Conservation (phyloP, 2,888 invertebrate species). For the Aleiodes alternator region DNA sequence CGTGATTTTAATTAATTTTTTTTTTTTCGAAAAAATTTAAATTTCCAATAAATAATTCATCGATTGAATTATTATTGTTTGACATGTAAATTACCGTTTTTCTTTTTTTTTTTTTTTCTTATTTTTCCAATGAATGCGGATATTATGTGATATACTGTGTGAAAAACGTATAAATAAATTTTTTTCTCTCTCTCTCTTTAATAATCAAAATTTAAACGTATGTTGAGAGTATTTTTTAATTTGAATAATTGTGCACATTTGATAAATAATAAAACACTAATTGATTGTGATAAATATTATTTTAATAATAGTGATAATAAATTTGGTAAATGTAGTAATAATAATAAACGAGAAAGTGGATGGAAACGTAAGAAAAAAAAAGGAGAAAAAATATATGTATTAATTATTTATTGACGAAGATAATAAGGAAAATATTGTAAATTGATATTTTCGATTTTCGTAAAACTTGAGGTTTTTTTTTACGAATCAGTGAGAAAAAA, state of each 20-base stretch:
- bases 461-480: no score
- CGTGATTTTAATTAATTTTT: background rate
- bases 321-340: background rate
- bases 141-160: constrained; percentile 7
- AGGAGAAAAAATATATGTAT: constrained; percentile 13
- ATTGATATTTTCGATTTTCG: no score
- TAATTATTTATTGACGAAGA: constrained; percentile 14
- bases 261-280: background rate
- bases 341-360: background rate
- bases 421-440: no score
- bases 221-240: background rate
- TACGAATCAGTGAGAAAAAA: constrained; percentile 5
- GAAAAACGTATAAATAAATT: background rate
- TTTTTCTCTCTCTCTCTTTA: no score
- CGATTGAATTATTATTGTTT: background rate
- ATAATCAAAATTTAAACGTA: background rate
- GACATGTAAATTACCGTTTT: no score
- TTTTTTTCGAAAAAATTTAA: background rate
- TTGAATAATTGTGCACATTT: background rate
- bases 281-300: constrained; percentile 35
- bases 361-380: constrained; percentile 24
- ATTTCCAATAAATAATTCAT: background rate
- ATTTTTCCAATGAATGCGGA: background rate
- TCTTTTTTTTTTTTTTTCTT: no score
- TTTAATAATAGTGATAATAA: background rate